These are phyloP conservation scores for Conops quadrifasciatus DNA, from an alignment of 2,888 invertebrate genomes.

Conservation along the genomic window DNA sequence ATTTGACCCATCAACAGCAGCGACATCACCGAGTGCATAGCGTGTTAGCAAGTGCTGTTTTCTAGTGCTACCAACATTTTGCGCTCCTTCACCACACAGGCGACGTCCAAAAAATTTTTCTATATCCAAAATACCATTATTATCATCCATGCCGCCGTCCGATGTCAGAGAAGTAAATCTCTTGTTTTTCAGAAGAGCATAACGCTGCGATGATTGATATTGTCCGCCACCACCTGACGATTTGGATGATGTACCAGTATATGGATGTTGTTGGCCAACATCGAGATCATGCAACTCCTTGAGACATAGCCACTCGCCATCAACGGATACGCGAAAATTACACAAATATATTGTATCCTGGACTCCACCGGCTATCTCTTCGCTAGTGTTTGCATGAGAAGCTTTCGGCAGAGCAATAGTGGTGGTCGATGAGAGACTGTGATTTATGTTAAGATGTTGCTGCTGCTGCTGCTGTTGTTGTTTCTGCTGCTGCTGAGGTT, in stretches of 20 bases:
- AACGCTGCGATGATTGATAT: constrained; percentile 44
- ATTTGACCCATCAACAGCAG: constrained; percentile 62
- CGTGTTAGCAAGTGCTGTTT: constrained; percentile 43
- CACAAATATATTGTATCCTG: constrained; percentile 97
- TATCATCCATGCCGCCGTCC: constrained; percentile 49
- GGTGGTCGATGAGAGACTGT: constrained; percentile 51
- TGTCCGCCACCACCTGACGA: constrained; percentile 39
- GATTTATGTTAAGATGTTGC: constrained; percentile 46
- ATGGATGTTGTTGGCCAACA: constrained; percentile 70
- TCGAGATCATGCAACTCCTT: constrained; percentile 94
- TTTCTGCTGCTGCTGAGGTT: constrained; percentile 39
- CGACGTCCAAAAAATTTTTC: constrained; percentile 62
- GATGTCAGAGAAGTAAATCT: constrained; percentile 33
- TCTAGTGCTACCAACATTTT: constrained; percentile 46
- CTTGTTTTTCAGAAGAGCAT: constrained; percentile 48
- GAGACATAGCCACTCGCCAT: constrained; percentile 96
- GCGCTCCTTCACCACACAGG: constrained; percentile 51
- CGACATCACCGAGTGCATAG: constrained; percentile 55
- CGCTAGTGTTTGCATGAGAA: constrained; percentile 65
- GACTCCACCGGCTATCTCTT: constrained; percentile 71
- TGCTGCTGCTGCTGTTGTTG: constrained; percentile 43
- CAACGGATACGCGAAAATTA: constrained; percentile 96
- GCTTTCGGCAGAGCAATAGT: constrained; percentile 64
- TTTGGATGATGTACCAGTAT: constrained; percentile 35
- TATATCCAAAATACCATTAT: constrained; percentile 63